Conservation (phyloP, 2,888 invertebrate species). For the Reticulitermes lucifugus region DNA sequence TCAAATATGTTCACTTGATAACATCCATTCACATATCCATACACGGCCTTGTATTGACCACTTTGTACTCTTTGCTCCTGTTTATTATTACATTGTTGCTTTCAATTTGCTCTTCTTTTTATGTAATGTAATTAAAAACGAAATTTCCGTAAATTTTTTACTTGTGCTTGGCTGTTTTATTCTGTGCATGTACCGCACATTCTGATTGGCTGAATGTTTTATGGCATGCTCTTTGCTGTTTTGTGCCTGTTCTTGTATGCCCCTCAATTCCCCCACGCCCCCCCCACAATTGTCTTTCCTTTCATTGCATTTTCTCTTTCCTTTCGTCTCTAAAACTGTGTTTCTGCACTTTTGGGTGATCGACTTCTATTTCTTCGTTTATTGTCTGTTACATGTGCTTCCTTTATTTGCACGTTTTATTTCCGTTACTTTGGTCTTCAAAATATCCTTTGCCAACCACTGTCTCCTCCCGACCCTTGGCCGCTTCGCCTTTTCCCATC, state of each 20-base stretch:
- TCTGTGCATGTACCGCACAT: not conserved
- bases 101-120: not conserved
- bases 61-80: too few species aligned
- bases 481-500: not conserved
- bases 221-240: not conserved
- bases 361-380: not conserved
- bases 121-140: not conserved
- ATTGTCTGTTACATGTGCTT: not conserved
- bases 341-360: not conserved
- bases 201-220: not conserved
- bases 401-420: not conserved
- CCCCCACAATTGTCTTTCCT: too few species aligned
- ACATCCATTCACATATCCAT: too few species aligned
- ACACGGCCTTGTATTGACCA: too few species aligned
- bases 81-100: too few species aligned
- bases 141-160: not conserved
- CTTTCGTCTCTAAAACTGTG: constrained; percentile 3
- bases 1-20: too few species aligned
- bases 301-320: not conserved
- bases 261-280: not conserved
- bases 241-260: not conserved
- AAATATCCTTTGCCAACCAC: not conserved
- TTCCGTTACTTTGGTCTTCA: not conserved
- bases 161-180: not conserved
- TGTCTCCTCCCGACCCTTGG: not conserved